A percentile compares a stretch with the other conserved stretches of the same genome.
Conservation (phyloP, 2,113 vertebrate species). For the Oxyruncus cristatus region DNA sequence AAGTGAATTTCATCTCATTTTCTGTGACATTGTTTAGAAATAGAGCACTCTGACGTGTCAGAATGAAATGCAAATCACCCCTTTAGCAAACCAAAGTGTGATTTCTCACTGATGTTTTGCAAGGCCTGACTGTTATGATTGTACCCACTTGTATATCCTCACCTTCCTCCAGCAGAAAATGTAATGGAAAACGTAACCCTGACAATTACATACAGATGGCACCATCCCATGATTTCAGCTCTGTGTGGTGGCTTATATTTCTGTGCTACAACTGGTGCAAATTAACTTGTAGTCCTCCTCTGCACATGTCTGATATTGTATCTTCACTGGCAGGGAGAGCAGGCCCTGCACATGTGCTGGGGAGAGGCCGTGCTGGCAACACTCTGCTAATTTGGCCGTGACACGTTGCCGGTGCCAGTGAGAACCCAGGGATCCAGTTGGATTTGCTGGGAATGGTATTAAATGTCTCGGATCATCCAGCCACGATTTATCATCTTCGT, state of each 20-base stretch:
- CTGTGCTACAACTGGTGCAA: constrained; percentile 19
- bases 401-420: not conserved
- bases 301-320: not conserved
- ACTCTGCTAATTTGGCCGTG: not conserved
- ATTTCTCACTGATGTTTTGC: constrained; percentile 52
- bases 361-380: constrained; percentile 11
- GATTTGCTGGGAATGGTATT: not conserved
- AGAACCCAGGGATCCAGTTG: not conserved
- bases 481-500: not conserved
- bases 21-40: constrained; percentile 69
- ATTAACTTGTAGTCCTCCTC: constrained; percentile 33
- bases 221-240: constrained; percentile 26
- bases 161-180: constrained; percentile 20
- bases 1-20: constrained; percentile 56
- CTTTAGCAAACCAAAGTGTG: not conserved
- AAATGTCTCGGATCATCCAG: not conserved
- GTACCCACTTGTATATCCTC: constrained; percentile 44
- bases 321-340: not conserved
- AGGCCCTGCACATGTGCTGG: not conserved
- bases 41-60: constrained; percentile 45
- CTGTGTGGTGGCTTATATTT: constrained; percentile 43
- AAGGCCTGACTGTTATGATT: constrained; percentile 47
- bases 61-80: constrained; percentile 60
- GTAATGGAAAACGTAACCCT: constrained; percentile 63
- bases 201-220: constrained; percentile 64